Evolutionary conservation across 2,113 vertebrate species (phyloP).

Genomic region (Cavia porcellus): DNA sequence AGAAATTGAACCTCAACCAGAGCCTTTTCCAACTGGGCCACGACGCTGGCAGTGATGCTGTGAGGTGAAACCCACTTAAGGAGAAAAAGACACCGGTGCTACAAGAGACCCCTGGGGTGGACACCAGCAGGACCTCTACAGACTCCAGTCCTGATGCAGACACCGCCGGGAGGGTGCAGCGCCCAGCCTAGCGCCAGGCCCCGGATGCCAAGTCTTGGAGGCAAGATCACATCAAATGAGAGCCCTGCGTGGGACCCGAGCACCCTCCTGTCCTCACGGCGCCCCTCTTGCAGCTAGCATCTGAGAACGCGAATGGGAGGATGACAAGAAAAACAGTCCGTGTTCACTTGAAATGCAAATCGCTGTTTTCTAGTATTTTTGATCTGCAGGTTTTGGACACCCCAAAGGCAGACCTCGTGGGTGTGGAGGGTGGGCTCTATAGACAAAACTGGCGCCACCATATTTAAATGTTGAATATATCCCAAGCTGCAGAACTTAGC

Average conservation of each 20-base stretch:
- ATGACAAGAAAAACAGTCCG: not conserved
- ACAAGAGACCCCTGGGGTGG: not conserved
- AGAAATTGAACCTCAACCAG: not conserved
- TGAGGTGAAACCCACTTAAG: not conserved
- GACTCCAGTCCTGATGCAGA: not conserved
- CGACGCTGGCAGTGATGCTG: not conserved
- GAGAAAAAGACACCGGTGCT: not conserved
- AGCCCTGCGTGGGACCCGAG: not conserved
- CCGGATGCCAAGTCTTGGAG: not conserved
- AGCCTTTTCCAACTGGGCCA: not conserved
- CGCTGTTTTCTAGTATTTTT: not conserved
- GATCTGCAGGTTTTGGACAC: not conserved
- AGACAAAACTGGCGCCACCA: not conserved
- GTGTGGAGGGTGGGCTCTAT: not conserved
- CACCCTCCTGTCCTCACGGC: not conserved
- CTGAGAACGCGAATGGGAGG: not conserved
- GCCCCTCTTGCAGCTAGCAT: not conserved
- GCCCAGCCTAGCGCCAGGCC: not conserved
- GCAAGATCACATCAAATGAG: not conserved
- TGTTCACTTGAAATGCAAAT: not conserved
- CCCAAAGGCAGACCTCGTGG: not conserved
- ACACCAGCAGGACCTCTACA: not conserved
- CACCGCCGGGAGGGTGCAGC: accelerated
- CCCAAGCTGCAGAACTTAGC: not conserved
- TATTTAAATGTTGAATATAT: not conserved